Conservation (phyloP, 1,140 invertebrate genomes). For the Epicauta chinensis region DNA sequence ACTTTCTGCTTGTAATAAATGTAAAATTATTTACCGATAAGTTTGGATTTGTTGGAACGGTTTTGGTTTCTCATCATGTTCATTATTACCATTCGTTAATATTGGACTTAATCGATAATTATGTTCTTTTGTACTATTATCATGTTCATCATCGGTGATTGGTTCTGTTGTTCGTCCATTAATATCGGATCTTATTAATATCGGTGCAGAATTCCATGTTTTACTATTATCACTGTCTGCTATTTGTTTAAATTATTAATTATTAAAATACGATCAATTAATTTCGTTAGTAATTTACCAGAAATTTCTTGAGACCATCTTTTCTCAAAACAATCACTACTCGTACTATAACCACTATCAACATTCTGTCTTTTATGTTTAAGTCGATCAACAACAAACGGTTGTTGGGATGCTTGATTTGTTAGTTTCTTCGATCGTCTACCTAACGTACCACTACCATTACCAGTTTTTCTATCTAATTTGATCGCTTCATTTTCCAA, state of each 20-base stretch:
- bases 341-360: conserved; percentile 86
- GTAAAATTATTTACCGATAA: conserved; percentile 58
- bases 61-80: conserved; percentile 59
- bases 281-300: conserved; percentile 40
- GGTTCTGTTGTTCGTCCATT: conserved; percentile 36
- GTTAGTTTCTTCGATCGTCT: conserved; percentile 31
- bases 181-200: conserved; percentile 43
- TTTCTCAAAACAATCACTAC: conserved; percentile 72
- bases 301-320: conserved; percentile 76
- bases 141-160: conserved; percentile 36
- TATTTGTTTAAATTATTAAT: too few relatives aligned
- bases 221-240: conserved; percentile 22
- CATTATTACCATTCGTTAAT: conserved; percentile 36
- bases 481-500: conserved; percentile 80
- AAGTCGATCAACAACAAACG: conserved; percentile 34
- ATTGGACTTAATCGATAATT: conserved; percentile 30
- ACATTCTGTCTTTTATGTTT: conserved; percentile 65
- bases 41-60: conserved; percentile 71
- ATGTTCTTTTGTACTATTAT: too few relatives aligned
- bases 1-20: background rate
- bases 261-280: too few relatives aligned
- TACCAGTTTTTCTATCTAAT: conserved; percentile 48
- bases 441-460: conserved; percentile 36
- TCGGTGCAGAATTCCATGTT: conserved; percentile 42
- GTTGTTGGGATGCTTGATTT: conserved; percentile 30